These are phyloP conservation scores for Cyprinella venusta DNA, from an alignment of 2,797 vertebrate species.

Conservation along the genomic window DNA sequence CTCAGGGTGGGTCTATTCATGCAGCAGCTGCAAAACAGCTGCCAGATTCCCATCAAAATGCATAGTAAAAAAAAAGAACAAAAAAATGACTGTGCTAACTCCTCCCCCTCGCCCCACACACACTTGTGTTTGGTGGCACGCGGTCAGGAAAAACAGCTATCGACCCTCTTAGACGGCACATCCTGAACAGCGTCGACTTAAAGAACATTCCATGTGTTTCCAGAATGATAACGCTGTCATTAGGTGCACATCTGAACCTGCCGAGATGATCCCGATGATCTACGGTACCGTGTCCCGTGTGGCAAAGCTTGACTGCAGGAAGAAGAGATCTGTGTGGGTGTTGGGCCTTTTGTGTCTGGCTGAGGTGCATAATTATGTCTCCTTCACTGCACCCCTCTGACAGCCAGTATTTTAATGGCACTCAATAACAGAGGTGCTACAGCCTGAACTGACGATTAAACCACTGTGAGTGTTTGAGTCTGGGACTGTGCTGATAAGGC, in stretches of 20 bases:
- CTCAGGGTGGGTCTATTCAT: constrained; percentile 59
- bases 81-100: constrained; percentile 20
- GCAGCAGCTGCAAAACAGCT: constrained; percentile 73
- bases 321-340: constrained; percentile 56
- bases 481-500: constrained; percentile 39
- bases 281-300: constrained; percentile 39
- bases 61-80: constrained; percentile 33
- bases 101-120: constrained; percentile 51
- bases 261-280: constrained; percentile 42
- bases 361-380: constrained; percentile 64
- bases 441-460: constrained; percentile 57
- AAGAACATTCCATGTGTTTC: constrained; percentile 66
- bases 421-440: constrained; percentile 60
- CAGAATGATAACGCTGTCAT: constrained; percentile 38
- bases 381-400: constrained; percentile 60
- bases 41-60: constrained; percentile 62
- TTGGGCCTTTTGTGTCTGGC: constrained; percentile 66
- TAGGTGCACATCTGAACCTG: constrained; percentile 39
- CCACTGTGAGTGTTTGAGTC: constrained; percentile 39
- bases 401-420: constrained; percentile 62
- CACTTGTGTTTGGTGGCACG: constrained; percentile 9
- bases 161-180: constrained; percentile 7
- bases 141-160: constrained; percentile 34
- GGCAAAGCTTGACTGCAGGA: constrained; percentile 55
- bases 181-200: not conserved